Evolutionary conservation across 2,888 invertebrate species (phyloP), one percentile per base, ranked within the genome.

Genomic region (Pharmacophagus antenor): DNA sequence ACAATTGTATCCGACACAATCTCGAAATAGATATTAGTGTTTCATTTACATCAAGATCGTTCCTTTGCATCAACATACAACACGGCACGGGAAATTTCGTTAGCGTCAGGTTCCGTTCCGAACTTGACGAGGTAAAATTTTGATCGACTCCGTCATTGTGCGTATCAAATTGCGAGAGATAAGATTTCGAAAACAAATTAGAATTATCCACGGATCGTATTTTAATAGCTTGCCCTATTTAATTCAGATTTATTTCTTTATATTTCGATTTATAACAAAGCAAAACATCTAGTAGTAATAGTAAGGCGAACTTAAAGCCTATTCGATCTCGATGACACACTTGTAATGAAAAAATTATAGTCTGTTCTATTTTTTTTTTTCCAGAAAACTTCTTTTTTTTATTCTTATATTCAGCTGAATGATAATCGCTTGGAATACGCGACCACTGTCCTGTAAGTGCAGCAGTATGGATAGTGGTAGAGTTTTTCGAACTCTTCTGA

Each of bases 161-260:
- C 54, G 49, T 44, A 50, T 54, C 59, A 49, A 22, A 42, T 59
- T 54, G 20, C 27, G 22, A 23, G 44, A 42, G 46, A 47, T 58
- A 48, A 27, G 44, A 50, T 55, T 54, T 22, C 49, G 25, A 21
- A 27, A 42, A 59, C 54, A 31, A 50, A 59, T 49, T 44, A 59
- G 17, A 54, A 54, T 59, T 44, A 54, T 50, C 18, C 27, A 27
- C 17, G 17, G 25, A 44, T 59, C 49, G 21, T 2, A n/a, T 55
- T 50, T 23, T 27, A 59, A 49, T 27, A 15, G 27, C 21, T 27
- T 44, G n/a, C n/a, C n/a, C 12, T 25, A 23, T 52, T 53, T 41
- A 41, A 8, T 8, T 41, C 5, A 2, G 2, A 7, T 1, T 27
- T 27, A 27, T 27, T 27, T 27, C 7, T 27, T 27, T 27, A 27